Evolutionary conservation across 2,888 invertebrate genomes (phyloP), one percentile per base, ranked within the genome.

Genomic region (Dryobotodes eremita): DNA sequence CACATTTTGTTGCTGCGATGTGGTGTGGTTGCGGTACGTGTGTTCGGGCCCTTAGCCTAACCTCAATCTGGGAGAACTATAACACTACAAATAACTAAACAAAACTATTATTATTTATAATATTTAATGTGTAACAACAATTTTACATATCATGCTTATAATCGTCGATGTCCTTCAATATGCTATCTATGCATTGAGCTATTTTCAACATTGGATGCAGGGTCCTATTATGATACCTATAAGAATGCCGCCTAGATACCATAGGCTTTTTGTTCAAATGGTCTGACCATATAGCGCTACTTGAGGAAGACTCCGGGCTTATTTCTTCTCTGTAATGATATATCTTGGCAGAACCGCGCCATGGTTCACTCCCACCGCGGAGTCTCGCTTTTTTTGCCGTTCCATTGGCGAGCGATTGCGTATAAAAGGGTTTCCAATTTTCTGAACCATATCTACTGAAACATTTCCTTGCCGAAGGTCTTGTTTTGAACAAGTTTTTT

Each of bases 181-280:
- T 86, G 65, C 83, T 91, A 79, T 96, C 95, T 61, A 96, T 93
- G 80, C 94, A 94, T 26, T 88, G 90, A 42, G 94, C 93, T 77
- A 96, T 91, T 89, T 94, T 92, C 53, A 94, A 79, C 93, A 96
- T 94, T 2, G 95, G 95, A 77, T 94, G 93, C 31, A 90, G 81
- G 10, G 92, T 89, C 82, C 87, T 91, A 55, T 84, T 89, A 42
- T 90, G 86, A 82, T 92, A 89, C 85, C 91, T 91, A 74, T 83
- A 86, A 82, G 89, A 90, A 55, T 79, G 75, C 71, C 76, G 69
- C 61, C 61, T 74, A 36, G 75, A 78, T 48, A 17, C 31, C 36
- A 80, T 79, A 5, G 79, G 61, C 46, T 70, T 77, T 64, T 89
- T 82, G 57, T 71, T 77, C n/a, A 80, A 81, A 79, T 86, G 79